These are phyloP conservation scores for Drosophila borborema DNA, from an alignment of 2,888 invertebrate genomes.

Conservation along the genomic window DNA sequence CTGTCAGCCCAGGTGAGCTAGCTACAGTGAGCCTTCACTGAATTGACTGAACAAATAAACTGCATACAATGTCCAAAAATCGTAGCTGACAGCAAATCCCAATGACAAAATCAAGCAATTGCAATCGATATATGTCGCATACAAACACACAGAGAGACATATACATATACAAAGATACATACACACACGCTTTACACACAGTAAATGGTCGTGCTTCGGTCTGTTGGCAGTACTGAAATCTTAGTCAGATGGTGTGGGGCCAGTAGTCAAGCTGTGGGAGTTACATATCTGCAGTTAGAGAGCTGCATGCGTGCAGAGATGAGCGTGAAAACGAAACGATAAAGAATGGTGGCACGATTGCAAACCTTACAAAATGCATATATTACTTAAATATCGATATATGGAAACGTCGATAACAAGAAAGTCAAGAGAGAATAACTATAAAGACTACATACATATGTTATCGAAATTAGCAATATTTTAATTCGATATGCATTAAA, in stretches of 20 bases:
- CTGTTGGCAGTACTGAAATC: slow-evolving; percentile 53
- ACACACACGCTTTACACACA: slow-evolving; percentile 13
- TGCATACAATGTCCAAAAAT: slow-evolving; percentile 59
- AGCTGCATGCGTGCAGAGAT: slow-evolving; percentile 4
- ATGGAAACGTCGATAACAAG: no score
- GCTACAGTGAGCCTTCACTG: slow-evolving; percentile 1
- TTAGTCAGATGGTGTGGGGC: slow-evolving; percentile 11
- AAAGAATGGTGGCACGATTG: not conserved
- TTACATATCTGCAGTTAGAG: not conserved
- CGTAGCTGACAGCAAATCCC: slow-evolving; percentile 78
- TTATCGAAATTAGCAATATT: no score
- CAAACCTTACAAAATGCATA: not conserved
- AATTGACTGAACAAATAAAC: slow-evolving; percentile 51
- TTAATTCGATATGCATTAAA: no score
- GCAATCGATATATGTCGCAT: slow-evolving; percentile 68
- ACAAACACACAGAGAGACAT: slow-evolving; percentile 5
- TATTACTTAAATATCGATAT: not conserved
- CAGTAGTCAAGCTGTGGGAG: not conserved
- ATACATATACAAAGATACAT: not conserved
- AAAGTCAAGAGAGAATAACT: no score
- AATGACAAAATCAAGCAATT: slow-evolving; percentile 81
- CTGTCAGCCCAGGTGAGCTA: slow-evolving; percentile 3
- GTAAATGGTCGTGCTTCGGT: slow-evolving; percentile 81
- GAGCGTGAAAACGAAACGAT: not conserved
- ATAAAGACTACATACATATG: no score